Evolutionary conservation across 2,888 invertebrate genomes (phyloP).

Genomic region (Phortica magna): DNA sequence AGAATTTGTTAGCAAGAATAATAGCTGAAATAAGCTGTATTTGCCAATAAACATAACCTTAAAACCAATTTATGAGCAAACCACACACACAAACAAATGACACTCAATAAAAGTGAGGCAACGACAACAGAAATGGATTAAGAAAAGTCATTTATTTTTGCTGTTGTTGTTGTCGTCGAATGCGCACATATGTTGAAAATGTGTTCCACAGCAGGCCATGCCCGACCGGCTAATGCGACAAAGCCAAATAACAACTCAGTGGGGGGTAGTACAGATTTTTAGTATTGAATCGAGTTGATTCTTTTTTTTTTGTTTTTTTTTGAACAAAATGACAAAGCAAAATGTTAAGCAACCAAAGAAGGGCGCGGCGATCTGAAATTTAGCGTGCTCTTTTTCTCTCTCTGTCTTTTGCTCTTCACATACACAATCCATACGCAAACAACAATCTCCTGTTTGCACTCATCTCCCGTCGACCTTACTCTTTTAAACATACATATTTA

Average conservation of each 20-base stretch:
- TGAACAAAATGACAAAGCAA: constrained; percentile 20
- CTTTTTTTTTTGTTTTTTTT: too few species aligned
- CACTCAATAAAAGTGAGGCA: too few species aligned
- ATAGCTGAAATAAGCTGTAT: not conserved
- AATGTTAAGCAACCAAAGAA: not conserved
- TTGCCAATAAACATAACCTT: constrained; percentile 5
- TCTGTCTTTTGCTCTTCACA: not conserved
- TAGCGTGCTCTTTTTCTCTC: not conserved
- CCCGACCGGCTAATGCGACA: not conserved
- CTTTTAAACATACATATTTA: not conserved
- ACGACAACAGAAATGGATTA: not conserved
- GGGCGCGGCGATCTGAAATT: not conserved
- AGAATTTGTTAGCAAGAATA: not conserved
- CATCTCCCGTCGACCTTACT: not conserved
- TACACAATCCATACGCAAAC: not conserved
- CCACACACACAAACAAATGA: not conserved
- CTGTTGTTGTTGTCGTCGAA: not conserved
- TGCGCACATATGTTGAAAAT: constrained; percentile 20
- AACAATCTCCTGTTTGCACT: not conserved
- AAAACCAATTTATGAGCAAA: constrained; percentile 17
- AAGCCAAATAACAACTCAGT: not conserved
- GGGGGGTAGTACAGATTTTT: constrained; percentile 7
- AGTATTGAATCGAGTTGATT: not conserved
- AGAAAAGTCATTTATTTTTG: not conserved
- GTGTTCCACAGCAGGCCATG: constrained; percentile 13